Conservation (phyloP, 1,140 invertebrate genomes). For the Drosophila mauritiana region DNA sequence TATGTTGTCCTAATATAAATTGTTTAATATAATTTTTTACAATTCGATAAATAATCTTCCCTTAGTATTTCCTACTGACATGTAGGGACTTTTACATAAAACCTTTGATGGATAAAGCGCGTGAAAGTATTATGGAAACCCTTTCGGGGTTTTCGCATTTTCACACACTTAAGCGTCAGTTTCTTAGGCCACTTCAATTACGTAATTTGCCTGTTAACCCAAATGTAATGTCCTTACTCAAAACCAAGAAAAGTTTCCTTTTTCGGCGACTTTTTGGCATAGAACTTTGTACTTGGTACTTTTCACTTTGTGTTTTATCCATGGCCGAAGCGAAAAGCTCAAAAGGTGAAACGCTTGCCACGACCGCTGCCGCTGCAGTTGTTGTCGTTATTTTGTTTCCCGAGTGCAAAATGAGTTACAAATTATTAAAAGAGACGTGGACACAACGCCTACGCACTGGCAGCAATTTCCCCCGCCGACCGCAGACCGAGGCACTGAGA, state of each 20-base stretch:
- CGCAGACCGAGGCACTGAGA: constrained; percentile 9
- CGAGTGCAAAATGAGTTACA: constrained; percentile 78
- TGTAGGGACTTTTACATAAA: neutral
- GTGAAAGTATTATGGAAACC: neutral
- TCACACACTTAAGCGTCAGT: constrained; percentile 1
- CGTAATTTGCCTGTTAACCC: constrained; percentile 73
- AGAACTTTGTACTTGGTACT: constrained; percentile 71
- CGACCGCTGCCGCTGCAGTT: constrained; percentile 15
- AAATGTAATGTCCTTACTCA: constrained; percentile 60
- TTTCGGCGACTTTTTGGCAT: constrained; percentile 60
- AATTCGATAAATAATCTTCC: too few species aligned
- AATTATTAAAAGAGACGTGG: constrained; percentile 73
- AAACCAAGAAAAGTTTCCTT: constrained; percentile 56
- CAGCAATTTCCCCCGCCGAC: constrained; percentile 27
- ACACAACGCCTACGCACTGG: constrained; percentile 43
- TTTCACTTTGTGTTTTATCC: constrained; percentile 67
- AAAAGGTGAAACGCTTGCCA: constrained; percentile 62
- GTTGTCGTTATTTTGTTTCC: constrained; percentile 60
- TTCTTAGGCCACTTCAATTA: constrained; percentile 56
- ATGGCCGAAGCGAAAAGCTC: constrained; percentile 38
- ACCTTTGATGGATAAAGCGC: neutral
- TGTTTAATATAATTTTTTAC: too few species aligned
- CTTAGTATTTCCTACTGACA: too few species aligned
- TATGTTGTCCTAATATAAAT: neutral
- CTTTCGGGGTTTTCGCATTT: constrained; percentile 6